Base-by-base conservation (phyloP, 2,888 invertebrate species). In the Spicauda simplicius region DNA sequence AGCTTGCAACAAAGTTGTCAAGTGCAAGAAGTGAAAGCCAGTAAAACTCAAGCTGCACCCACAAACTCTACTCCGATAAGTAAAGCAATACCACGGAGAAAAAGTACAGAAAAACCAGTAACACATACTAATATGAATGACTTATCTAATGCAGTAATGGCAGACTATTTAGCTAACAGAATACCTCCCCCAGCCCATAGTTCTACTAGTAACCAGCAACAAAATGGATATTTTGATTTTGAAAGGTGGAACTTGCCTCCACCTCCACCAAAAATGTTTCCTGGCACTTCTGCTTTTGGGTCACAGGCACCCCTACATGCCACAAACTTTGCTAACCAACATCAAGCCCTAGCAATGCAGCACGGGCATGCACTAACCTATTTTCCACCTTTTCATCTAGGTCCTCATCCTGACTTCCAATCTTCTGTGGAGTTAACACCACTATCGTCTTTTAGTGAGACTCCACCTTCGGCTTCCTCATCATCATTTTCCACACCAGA, bases 181-280 rank as follows among this genome's bases (percentile, higher is more conserved):
- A 95, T 96, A 74, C 96, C 96, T 70, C 96, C 96, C 8, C 96
- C 96, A 18, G 96, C 96, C 5, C 96, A 96, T 80, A 95, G 95
- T 78, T 95, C 95, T 62, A 93, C 94, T 5, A 90, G 83, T 77
- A 90, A 81, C 77, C 92, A 93, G 76, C 94, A 94, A 76, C 95
- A 95, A 80, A 95, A 95, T 82, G 95, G 95, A 63, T 97, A 96
- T 81, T 96, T 96, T 77, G 97, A 97, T 84, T 96, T 97, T 77
- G 97, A 96, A 77, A 93, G 97, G 75, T 97, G 97, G 97, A 97
- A 96, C 84, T 89, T 96, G 64, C 95, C 96, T 50, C 94, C 95
- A 10, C 95, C 96, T 18, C 93, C 95, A 33, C 94, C 95, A 30
- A 96, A 96, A 91, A 95, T 96, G 86, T 96, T 96, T 80, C 91